phyloP scores from a whole-genome alignment of 2,888 invertebrate species.

The Lamellibrachia satsuma region DNA sequence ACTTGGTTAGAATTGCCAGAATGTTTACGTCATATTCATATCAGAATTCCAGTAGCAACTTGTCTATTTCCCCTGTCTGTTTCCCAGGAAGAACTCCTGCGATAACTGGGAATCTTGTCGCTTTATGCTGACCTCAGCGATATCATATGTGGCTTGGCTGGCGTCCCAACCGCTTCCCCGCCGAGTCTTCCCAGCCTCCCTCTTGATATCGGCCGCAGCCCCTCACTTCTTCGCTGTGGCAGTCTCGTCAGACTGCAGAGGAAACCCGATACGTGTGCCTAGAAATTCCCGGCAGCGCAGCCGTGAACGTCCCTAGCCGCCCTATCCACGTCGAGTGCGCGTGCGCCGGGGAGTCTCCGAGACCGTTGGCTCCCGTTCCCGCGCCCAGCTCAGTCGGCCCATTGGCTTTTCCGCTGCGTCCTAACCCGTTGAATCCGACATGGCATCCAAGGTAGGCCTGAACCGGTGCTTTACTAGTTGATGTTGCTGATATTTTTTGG shows the following conservation, averaged over 20 bases:
- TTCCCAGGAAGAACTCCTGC: not conserved
- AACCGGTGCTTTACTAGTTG: not conserved
- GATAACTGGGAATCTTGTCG: not conserved
- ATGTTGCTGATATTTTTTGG: not conserved
- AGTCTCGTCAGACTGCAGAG: not conserved
- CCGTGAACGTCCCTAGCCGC: not conserved
- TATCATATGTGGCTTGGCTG: not conserved
- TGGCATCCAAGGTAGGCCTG: not conserved
- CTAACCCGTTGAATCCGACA: not conserved
- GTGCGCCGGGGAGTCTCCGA: not conserved
- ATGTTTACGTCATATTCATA: not conserved
- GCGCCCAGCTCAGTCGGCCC: not conserved
- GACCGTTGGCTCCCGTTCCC: not conserved
- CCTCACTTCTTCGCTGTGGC: not conserved
- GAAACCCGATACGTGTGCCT: constrained; percentile 12
- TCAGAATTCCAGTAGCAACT: not conserved
- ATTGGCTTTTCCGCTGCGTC: not conserved
- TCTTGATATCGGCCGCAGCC: not conserved
- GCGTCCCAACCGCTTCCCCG: not conserved
- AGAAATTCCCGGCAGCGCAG: not conserved
- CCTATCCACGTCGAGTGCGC: not conserved
- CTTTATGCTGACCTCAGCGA: not conserved
- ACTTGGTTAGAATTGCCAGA: not conserved
- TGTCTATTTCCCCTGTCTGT: not conserved
- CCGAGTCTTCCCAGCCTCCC: no score